These are phyloP conservation scores for Paradoxurus hermaphroditus DNA, from an alignment of 2,113 vertebrate species.

Conservation along the genomic window DNA sequence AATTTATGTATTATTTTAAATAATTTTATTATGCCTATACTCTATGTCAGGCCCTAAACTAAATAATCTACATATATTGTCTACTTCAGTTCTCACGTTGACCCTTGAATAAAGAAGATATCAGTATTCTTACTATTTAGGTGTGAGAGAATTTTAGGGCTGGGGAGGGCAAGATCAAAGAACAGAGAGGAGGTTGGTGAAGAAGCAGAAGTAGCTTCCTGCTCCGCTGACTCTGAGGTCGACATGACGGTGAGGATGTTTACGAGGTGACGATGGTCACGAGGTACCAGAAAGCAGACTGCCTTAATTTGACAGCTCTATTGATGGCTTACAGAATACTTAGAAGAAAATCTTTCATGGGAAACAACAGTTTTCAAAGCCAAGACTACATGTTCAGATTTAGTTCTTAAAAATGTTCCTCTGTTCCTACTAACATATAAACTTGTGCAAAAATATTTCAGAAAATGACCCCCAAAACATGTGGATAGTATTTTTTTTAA, in stretches of 20 bases:
- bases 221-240: not conserved
- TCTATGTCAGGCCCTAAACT: not conserved
- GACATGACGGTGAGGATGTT: not conserved
- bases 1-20: constrained; percentile 38
- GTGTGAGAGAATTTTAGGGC: not conserved
- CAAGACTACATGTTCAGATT: constrained; percentile 13
- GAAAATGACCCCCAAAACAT: constrained; percentile 24
- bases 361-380: constrained; percentile 44
- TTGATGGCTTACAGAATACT: constrained; percentile 31
- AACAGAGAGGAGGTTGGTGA: not conserved
- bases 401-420: constrained; percentile 38
- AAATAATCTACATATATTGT: not conserved
- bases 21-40: constrained; percentile 44
- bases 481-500: constrained; percentile 15
- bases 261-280: constrained; percentile 45
- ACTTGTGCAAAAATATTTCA: constrained; percentile 37
- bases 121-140: not conserved
- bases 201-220: not conserved
- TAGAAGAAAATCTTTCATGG: constrained; percentile 43
- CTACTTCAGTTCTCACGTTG: not conserved
- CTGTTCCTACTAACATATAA: constrained; percentile 6
- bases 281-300: not conserved
- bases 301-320: constrained; percentile 36
- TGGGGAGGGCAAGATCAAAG: not conserved
- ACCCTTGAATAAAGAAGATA: not conserved